These are phyloP conservation scores for Psittacula echo DNA, from an alignment of 2,797 vertebrate genomes.

Conservation along the genomic window DNA sequence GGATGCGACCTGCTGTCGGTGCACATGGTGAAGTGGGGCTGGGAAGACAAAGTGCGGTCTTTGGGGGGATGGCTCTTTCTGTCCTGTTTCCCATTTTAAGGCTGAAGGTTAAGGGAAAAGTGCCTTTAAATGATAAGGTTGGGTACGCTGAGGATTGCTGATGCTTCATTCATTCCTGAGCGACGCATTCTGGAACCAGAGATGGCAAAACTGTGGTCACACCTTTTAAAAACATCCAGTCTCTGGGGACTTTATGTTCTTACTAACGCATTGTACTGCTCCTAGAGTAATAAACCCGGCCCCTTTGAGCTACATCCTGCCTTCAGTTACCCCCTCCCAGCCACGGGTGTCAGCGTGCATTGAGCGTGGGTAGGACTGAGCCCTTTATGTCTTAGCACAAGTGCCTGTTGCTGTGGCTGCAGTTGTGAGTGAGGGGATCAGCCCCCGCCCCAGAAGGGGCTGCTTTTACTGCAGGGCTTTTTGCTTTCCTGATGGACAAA, in stretches of 20 bases:
- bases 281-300: background rate
- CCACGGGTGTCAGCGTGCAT: background rate
- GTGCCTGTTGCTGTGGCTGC: background rate
- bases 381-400: background rate
- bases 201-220: constrained; percentile 13
- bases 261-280: background rate
- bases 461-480: background rate
- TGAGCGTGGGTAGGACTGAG: background rate
- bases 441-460: background rate
- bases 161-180: background rate
- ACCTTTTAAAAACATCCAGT: background rate
- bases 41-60: background rate
- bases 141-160: background rate
- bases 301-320: background rate
- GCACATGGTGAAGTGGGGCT: background rate
- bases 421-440: background rate
- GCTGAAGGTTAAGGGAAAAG: background rate
- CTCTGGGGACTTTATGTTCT: background rate
- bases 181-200: background rate
- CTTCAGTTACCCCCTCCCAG: background rate
- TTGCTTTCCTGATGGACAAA: background rate
- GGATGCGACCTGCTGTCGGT: background rate
- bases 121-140: background rate
- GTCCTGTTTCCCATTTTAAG: background rate
- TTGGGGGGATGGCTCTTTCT: background rate